Base-by-base conservation (phyloP, 2,113 vertebrate genomes). In the Calonectris borealis region DNA sequence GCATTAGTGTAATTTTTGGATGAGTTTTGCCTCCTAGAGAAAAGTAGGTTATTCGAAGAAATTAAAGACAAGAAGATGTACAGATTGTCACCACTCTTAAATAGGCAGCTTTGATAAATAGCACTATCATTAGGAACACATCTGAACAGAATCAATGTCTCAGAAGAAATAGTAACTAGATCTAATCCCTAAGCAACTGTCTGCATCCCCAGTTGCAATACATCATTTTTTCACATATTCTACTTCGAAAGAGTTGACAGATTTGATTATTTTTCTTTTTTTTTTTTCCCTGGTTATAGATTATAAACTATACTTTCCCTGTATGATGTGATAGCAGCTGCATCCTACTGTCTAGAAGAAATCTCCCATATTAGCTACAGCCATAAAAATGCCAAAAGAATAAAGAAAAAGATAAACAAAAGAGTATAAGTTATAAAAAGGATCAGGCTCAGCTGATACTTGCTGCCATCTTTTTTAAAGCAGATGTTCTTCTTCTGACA, bases 401-500 rank as follows among this genome's bases (percentile, higher is more conserved):
- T 91, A 83, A 88, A 38, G 57, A 60, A 76, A 85, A 92, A 78
- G 29, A 93, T 65, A 88, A 94, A 86, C 82, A 94, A 88, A 89
- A 70, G 27, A 58, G 17, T 21, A 14, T 64, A 77, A 58, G 44
- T 85, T 83, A 85, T 68, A 57, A 70, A 93, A 96, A 80, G 42
- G 16, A 77, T 61, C 51, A 86, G 62, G 13, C 40, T 95, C n/a
- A 82, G 68, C 65, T 87, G 52, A 83, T 60, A 48, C 36, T 84
- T 77, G 58, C 64, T 95, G 84, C 83, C 84, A 95, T 27, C 16
- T 93, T 86, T 83, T 52, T 68, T 31, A 42, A 71, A 90, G 65
- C 93, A 97, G 84, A 86, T 94, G 51, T 75, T 93, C n/a, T 84
- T 89, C 81, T 90, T 90, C 84, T 95, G 88, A 82, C 34, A 32